These are phyloP conservation scores for Achlya flavicornis DNA, from an alignment of 2,888 invertebrate species.

Conservation along the genomic window DNA sequence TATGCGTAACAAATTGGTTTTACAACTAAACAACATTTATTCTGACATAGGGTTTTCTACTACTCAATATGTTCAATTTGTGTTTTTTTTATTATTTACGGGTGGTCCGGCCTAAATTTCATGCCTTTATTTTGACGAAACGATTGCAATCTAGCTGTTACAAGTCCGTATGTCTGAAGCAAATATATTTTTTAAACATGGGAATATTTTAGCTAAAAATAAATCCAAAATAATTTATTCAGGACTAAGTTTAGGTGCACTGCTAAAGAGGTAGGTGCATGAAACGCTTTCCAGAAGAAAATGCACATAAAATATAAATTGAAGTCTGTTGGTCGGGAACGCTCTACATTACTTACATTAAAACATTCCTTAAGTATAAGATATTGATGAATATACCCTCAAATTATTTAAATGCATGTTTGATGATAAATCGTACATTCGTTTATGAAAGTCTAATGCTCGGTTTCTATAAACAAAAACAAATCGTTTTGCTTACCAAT, in stretches of 20 bases:
- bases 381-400: too few relatives aligned
- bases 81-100: too few relatives aligned
- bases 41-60: not conserved
- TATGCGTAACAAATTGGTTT: slow-evolving; percentile 5
- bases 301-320: not conserved
- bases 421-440: too few relatives aligned
- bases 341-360: too few relatives aligned
- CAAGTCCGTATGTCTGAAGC: not conserved
- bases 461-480: too few relatives aligned
- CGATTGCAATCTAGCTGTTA: not conserved
- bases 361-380: too few relatives aligned
- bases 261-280: not conserved
- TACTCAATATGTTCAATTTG: too few relatives aligned
- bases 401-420: too few relatives aligned
- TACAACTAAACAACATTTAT: not conserved
- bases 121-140: too few relatives aligned
- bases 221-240: not conserved
- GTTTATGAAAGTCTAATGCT: too few relatives aligned
- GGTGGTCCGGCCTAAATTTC: too few relatives aligned
- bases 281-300: not conserved
- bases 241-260: not conserved
- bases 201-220: not conserved
- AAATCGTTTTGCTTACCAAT: too few relatives aligned
- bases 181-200: not conserved
- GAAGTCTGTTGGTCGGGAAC: not conserved